A percentile compares a stretch with the other conserved stretches of the same genome.
These are phyloP conservation scores for Chironomus tepperi DNA, from an alignment of 1,140 invertebrate genomes.

Conservation along the genomic window DNA sequence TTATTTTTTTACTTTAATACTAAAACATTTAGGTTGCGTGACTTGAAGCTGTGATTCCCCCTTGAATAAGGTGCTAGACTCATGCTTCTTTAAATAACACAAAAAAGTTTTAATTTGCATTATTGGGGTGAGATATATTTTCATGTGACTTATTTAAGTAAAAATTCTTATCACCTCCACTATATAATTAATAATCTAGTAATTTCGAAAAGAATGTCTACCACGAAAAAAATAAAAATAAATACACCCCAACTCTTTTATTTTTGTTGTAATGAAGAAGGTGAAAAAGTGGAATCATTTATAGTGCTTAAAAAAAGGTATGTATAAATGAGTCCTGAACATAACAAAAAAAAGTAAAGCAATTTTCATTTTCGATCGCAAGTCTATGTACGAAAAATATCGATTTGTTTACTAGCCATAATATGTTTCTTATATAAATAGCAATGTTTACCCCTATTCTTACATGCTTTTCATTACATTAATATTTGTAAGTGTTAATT, in stretches of 20 bases:
- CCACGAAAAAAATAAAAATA: background rate
- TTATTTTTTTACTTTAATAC: no score
- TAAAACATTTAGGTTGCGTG: background rate
- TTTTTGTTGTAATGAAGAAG: background rate
- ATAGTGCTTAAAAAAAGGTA: no score
- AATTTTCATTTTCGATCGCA: constrained; percentile 10
- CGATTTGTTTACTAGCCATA: constrained; percentile 11
- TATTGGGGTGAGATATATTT: background rate
- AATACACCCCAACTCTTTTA: background rate
- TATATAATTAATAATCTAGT: background rate
- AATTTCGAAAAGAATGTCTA: background rate
- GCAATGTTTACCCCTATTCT: background rate
- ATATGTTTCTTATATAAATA: constrained; percentile 18
- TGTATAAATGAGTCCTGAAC: no score
- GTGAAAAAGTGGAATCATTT: background rate
- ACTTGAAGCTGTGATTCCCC: constrained; percentile 2
- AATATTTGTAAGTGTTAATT: constrained; percentile 14
- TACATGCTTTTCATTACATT: background rate
- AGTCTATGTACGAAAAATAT: background rate
- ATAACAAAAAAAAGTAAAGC: background rate
- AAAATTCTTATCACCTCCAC: background rate
- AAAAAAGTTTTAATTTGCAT: background rate
- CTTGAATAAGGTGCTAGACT: background rate
- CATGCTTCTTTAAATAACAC: background rate
- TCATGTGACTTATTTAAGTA: background rate